A percentile compares a stretch with the other conserved stretches of the same genome.
phyloP scores from a whole-genome alignment of 2,888 invertebrate genomes.

The Mimachlamys varia region DNA sequence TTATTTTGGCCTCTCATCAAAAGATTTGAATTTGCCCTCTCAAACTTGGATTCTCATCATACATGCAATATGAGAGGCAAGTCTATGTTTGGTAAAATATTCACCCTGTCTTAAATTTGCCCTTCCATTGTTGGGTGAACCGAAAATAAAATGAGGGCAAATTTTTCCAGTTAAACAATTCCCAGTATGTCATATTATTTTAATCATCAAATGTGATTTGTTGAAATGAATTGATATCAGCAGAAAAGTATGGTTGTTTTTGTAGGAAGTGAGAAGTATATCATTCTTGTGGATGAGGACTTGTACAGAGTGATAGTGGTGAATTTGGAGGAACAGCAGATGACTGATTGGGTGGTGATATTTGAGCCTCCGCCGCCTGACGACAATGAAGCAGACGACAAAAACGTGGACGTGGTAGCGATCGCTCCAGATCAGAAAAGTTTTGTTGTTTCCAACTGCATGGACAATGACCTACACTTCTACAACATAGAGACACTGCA shows the following conservation, averaged over 20 bases:
- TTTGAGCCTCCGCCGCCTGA: conserved; percentile 41
- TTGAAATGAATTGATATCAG: no score
- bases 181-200: no score
- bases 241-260: background rate
- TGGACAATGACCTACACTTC: conserved; percentile 61
- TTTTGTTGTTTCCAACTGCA: conserved; percentile 59
- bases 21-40: no score
- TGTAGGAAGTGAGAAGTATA: conserved; percentile 12
- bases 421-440: conserved; percentile 60
- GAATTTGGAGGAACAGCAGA: background rate
- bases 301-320: background rate
- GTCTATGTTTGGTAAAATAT: no score
- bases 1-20: no score
- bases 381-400: conserved; percentile 54
- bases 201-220: no score
- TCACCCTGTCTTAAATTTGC: no score
- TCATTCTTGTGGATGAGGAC: background rate
- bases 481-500: conserved; percentile 56
- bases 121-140: no score
- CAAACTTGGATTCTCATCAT: no score
- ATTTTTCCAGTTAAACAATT: no score
- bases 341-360: background rate
- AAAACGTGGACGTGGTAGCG: conserved; percentile 62
- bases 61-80: no score
- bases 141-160: no score